phyloP scores from a whole-genome alignment of 2,888 invertebrate species.

The Bruchidius siliquastri region DNA sequence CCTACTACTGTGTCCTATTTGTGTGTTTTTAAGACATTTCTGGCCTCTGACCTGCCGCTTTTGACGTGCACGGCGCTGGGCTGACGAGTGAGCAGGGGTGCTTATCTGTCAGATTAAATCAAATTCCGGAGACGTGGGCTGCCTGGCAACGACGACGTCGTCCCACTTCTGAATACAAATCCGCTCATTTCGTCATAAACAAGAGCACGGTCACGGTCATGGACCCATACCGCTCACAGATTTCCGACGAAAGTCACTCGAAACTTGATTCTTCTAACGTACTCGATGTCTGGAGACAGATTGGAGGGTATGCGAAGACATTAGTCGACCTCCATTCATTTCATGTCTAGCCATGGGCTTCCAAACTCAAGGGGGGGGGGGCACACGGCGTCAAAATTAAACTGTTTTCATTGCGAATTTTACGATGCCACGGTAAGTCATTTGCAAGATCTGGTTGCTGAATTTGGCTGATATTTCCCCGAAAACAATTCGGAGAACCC shows the following conservation, averaged over 20 bases:
- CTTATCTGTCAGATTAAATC: conserved; percentile 45
- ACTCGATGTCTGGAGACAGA: background rate
- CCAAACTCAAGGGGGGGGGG: too few relatives aligned
- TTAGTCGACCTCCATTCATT: too few relatives aligned
- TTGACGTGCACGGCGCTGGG: conserved; percentile 26
- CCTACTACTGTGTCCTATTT: background rate
- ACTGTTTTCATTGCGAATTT: too few relatives aligned
- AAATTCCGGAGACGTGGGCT: conserved; percentile 45
- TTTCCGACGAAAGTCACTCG: background rate
- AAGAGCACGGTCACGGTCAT: conserved; percentile 31
- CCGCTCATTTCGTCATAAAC: conserved; percentile 41
- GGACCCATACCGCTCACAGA: conserved; percentile 18
- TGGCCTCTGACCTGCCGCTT: conserved; percentile 28
- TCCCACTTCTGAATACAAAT: conserved; percentile 42
- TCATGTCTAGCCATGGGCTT: too few relatives aligned
- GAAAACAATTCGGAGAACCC: too few relatives aligned
- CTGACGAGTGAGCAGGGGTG: conserved; percentile 24
- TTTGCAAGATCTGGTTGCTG: too few relatives aligned
- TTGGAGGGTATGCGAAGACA: background rate
- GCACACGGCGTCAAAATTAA: too few relatives aligned
- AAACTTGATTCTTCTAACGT: background rate
- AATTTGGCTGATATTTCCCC: too few relatives aligned
- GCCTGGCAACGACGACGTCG: conserved; percentile 39
- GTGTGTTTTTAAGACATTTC: conserved; percentile 13
- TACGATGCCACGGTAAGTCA: too few relatives aligned